Evolutionary conservation across 2,113 vertebrate species (phyloP), one percentile per base, ranked within the genome.

Genomic region (Camelus bactrianus): DNA sequence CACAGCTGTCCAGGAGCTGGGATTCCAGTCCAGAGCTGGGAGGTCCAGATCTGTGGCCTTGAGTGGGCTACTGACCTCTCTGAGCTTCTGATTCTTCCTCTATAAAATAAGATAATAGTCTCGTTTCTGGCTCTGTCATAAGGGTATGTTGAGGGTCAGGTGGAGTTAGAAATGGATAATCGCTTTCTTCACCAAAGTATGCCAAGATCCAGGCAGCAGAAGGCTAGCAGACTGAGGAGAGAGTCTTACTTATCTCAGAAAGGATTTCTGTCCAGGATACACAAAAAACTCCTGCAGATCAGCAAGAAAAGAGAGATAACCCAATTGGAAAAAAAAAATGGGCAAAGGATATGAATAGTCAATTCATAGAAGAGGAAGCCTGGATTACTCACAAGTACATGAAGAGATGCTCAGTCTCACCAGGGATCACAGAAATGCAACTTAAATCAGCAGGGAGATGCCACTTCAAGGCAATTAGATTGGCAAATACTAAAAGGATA

Each of bases 271-370:
- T 28, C 58, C 38, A 17, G 10, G 11, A 13, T 0, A 17, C 62
- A 94, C 80, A 93, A 88, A 96, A 72, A 35, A 48, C n/a, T 12
- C 93, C 95, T 20, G 24, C n/a, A 6, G 93, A 32, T 52, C 7
- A 64, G 62, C 69, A 19, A 50, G 73, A 67, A 69, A 69, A 22
- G 50, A 52, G 32, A 62, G 60, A 35, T 10, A 54, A 84, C 62
- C 50, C 50, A 2, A 11, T 0, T 58, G 77, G 5, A 42, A 42
- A 77, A 42, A 42, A 77, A 88, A 42, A 42, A 26, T 0, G 5
- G 54, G 94, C 82, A 54, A 26, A 86, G 82, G 73, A 7, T 16
- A 17, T 19, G 54, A 72, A 38, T 16, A 52, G 89, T 24, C 20
- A 13, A 11, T 35, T 77, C 72, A 58, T 14, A 60, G 56, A 35